Evolutionary conservation across 2,113 vertebrate genomes (phyloP), one percentile per base, ranked within the genome.

Genomic region (Clarias batrachus): DNA sequence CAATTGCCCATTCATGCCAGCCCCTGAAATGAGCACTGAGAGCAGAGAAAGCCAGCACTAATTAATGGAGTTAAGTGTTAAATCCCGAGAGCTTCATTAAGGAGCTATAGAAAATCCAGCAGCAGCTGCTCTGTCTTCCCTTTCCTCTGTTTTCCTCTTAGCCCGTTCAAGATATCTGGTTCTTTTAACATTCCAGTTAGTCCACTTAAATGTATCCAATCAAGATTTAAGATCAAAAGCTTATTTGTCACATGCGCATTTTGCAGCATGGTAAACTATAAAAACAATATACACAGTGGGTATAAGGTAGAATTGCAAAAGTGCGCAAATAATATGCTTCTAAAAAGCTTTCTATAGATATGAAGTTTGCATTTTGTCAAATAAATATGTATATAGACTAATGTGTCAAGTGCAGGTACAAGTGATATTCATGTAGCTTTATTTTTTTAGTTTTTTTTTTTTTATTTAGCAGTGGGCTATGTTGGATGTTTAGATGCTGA

Each of bases 41-140:
- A 85, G 90, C 88, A 56, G 84, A 92, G 93, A 92, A 94, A 95
- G 94, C 91, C 94, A 92, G 92, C 93, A 93, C 89, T 93, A 93
- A 94, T 88, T 93, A 95, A 91, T 93, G 92, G 93, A 92, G 92
- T 89, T 91, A 90, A 90, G 93, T 91, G 89, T 82, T 21, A 82
- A 81, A 60, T 92, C 92, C 91, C 92, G 6, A 62, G 94, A 93
- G 93, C 89, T 93, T 94, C 94, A 94, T 94, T 93, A 94, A 90
- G 91, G 85, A 81, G 89, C 90, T 87, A 84, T 52, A 81, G 91
- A 89, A 56, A 83, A 83, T 90, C 80, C 27, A 80, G 90, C 90
- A 90, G 91, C 93, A 93, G 93, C 94, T 94, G 93, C 90, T 90
- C 81, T 2, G 78, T 73, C 91, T 91, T 92, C 87, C 89, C 82